These are phyloP conservation scores for Nephrotoma flavescens DNA, from an alignment of 2,888 invertebrate genomes.

Conservation along the genomic window DNA sequence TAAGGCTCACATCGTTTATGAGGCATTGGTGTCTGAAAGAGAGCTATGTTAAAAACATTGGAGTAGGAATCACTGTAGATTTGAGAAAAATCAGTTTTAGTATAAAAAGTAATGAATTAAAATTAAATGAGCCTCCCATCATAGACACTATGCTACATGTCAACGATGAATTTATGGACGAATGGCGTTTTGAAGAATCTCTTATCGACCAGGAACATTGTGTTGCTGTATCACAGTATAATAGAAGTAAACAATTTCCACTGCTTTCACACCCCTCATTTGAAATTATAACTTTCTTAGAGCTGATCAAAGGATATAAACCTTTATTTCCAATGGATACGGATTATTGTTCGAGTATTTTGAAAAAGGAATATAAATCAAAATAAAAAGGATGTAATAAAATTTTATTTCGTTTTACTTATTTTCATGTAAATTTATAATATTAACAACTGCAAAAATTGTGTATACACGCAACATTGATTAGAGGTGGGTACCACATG, in stretches of 20 bases:
- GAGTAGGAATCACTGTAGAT: conserved; percentile 67
- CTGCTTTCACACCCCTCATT: conserved; percentile 29
- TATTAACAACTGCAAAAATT: neutral
- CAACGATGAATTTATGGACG: conserved; percentile 37
- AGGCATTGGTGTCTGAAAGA: conserved; percentile 91
- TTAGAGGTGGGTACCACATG: neutral
- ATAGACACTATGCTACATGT: conserved; percentile 52
- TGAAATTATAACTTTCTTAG: conserved; percentile 39
- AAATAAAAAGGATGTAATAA: neutral
- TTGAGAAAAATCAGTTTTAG: conserved; percentile 63
- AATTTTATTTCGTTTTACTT: neutral
- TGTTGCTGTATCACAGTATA: conserved; percentile 54
- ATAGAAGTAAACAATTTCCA: conserved; percentile 17
- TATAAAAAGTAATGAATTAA: conserved; percentile 39
- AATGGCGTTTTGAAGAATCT: conserved; percentile 75
- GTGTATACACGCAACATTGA: neutral
- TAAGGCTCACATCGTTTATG: conserved; percentile 68
- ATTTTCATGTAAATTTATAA: neutral
- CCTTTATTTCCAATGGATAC: conserved; percentile 37
- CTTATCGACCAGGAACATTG: conserved; percentile 60
- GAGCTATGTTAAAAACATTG: conserved; percentile 83
- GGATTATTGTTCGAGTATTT: conserved; percentile 40
- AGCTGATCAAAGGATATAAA: conserved; percentile 41
- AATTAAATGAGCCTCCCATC: conserved; percentile 30
- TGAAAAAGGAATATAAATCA: conserved; percentile 37